Evolutionary conservation across 2,888 invertebrate genomes (phyloP).

Genomic region (Leptopilina syphax): DNA sequence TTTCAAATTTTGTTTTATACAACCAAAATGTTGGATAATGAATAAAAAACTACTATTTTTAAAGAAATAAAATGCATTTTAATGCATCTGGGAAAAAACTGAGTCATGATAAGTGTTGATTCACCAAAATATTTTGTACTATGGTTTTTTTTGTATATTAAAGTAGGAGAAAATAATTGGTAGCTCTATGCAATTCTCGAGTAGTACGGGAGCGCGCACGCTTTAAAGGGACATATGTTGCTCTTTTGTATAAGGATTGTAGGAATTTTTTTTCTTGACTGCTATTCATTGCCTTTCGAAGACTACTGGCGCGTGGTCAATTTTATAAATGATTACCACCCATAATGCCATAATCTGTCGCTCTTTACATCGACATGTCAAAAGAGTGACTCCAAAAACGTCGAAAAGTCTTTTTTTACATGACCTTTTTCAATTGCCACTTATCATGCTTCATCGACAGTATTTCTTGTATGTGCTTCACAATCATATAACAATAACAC

Average conservation of each 20-base stretch:
- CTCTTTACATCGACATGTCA: slow-evolving; percentile 14
- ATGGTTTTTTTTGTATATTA: not conserved
- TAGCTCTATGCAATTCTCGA: not conserved
- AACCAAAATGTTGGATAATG: no score
- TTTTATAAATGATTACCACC: slow-evolving; percentile 55
- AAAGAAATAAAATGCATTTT: no score
- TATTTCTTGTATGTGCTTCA: no score
- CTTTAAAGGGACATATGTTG: slow-evolving; percentile 38
- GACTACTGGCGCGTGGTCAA: slow-evolving; percentile 55
- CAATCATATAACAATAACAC: no score
- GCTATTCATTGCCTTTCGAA: slow-evolving; percentile 42
- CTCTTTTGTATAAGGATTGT: slow-evolving; percentile 31
- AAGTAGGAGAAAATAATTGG: not conserved
- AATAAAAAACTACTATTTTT: no score
- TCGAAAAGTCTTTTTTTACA: slow-evolving; percentile 1
- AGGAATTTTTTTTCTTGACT: slow-evolving; percentile 34
- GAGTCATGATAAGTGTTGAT: no score
- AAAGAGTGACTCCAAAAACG: slow-evolving; percentile 8
- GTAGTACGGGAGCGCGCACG: slow-evolving; percentile 26
- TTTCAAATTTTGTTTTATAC: no score
- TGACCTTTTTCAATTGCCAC: not conserved
- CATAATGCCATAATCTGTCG: slow-evolving; percentile 31
- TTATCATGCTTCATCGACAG: no score
- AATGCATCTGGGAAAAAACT: no score
- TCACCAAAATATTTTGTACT: not conserved